A percentile compares a stretch with the other conserved stretches of the same genome.
These are phyloP conservation scores for Amphiprion ocellaris DNA, from an alignment of 2,113 vertebrate genomes.

Conservation along the genomic window DNA sequence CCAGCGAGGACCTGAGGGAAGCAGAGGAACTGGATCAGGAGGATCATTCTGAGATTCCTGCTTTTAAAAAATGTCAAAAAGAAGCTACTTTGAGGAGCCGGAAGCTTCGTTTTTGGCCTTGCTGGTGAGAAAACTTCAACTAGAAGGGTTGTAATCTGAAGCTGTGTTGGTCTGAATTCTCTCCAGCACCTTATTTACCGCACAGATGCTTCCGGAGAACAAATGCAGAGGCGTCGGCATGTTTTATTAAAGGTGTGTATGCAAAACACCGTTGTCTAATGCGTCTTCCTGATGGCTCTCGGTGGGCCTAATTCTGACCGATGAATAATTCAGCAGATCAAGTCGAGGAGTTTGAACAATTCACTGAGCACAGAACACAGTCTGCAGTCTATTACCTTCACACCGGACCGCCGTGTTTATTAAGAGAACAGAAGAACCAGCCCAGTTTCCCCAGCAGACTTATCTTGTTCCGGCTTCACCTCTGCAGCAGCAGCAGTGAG, in stretches of 20 bases:
- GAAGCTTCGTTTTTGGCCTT: not conserved
- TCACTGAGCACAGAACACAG: conserved; percentile 38
- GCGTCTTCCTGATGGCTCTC: conserved; percentile 43
- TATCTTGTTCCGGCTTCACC: not conserved
- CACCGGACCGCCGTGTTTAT: conserved; percentile 28
- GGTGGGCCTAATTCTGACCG: conserved; percentile 24
- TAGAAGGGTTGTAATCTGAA: not conserved
- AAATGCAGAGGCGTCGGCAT: conserved; percentile 18
- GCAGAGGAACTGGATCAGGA: not conserved
- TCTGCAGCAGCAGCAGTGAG: not conserved
- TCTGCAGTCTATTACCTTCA: conserved; percentile 32
- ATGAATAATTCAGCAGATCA: conserved; percentile 70
- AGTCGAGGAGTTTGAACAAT: conserved; percentile 53
- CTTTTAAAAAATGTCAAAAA: not conserved
- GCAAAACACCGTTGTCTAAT: conserved; percentile 31
- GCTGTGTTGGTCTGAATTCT: conserved; percentile 1
- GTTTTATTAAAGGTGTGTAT: conserved; percentile 32
- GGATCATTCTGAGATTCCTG: not conserved
- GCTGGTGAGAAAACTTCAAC: not conserved
- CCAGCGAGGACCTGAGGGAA: not conserved
- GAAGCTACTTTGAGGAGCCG: not conserved
- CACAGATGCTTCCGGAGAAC: conserved; percentile 20
- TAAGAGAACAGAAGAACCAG: conserved; percentile 29
- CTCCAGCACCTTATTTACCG: conserved; percentile 5
- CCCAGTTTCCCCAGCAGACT: conserved; percentile 2